These are phyloP conservation scores for Oreochromis aureus DNA, from an alignment of 2,113 vertebrate genomes.

Conservation along the genomic window DNA sequence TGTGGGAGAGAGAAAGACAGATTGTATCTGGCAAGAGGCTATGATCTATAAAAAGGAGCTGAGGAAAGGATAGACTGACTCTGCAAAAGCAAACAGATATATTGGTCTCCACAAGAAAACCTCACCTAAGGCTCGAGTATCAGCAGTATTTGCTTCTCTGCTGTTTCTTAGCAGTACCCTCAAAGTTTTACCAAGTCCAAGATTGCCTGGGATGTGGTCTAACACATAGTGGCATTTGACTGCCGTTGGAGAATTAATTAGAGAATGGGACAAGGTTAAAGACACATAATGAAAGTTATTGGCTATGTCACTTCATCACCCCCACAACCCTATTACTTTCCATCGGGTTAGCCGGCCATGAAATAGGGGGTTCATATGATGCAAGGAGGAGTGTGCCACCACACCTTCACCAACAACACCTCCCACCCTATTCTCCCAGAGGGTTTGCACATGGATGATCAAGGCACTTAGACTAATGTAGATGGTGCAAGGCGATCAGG, in stretches of 20 bases:
- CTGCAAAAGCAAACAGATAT: constrained; percentile 49
- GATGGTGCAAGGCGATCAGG: constrained; percentile 26
- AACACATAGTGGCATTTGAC: constrained; percentile 29
- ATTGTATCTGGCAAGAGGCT: constrained; percentile 37
- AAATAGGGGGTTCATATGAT: constrained; percentile 70
- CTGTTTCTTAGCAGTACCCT: neutral
- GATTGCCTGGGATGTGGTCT: constrained; percentile 26
- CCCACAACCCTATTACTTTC: constrained; percentile 63
- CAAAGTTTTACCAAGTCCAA: neutral
- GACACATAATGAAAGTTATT: constrained; percentile 74
- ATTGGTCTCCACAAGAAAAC: constrained; percentile 27
- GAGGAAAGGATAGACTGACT: constrained; percentile 34
- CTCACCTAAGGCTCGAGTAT: constrained; percentile 4
- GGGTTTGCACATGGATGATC: constrained; percentile 66
- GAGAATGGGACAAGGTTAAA: constrained; percentile 61
- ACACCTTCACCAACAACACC: constrained; percentile 37
- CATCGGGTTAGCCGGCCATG: constrained; percentile 68
- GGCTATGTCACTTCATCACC: constrained; percentile 70
- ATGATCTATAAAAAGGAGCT: constrained; percentile 48
- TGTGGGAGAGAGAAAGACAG: constrained; percentile 21
- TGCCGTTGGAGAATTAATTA: constrained; percentile 69
- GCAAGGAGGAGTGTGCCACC: constrained; percentile 52
- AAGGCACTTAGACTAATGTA: constrained; percentile 67
- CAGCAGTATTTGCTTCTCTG: constrained; percentile 7
- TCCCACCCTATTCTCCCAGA: constrained; percentile 21